phyloP scores from a whole-genome alignment of 2,797 vertebrate genomes.

The Labeo calbasu region DNA sequence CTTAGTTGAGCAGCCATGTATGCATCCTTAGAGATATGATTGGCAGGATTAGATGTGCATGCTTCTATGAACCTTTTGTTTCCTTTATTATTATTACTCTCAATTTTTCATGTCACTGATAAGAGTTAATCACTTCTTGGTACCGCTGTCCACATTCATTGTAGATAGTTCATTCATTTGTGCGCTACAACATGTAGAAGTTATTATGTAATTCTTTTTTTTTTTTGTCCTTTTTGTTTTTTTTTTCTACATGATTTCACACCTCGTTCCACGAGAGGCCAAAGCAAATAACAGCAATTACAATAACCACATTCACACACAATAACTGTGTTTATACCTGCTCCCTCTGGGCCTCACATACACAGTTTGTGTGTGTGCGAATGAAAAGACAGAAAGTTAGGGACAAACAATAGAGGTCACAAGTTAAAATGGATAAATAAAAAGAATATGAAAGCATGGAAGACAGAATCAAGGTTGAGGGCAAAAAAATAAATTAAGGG shows the following conservation, averaged over 20 bases:
- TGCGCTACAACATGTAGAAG: not conserved
- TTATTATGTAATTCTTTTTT: not conserved
- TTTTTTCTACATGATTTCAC: slow-evolving; percentile 28
- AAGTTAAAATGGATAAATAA: not conserved
- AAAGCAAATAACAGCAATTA: slow-evolving; percentile 54
- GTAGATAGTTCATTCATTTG: not conserved
- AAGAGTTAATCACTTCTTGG: not conserved
- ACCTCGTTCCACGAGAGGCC: slow-evolving; percentile 37
- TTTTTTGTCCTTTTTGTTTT: not conserved
- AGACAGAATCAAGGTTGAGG: not conserved
- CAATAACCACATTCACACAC: slow-evolving; percentile 17
- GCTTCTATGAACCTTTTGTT: slow-evolving; percentile 13
- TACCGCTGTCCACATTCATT: not conserved
- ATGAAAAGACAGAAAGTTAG: not conserved
- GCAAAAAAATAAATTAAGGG: not conserved
- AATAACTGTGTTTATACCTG: slow-evolving; percentile 34
- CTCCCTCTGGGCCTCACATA: slow-evolving; percentile 1
- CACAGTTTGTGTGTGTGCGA: not conserved
- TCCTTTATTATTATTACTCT: not conserved
- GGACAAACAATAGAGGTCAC: not conserved
- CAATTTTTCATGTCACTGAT: slow-evolving; percentile 8
- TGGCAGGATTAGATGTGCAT: slow-evolving; percentile 14
- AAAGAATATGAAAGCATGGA: not conserved
- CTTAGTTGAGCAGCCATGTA: slow-evolving; percentile 7
- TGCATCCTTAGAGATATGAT: not conserved